phyloP scores from a whole-genome alignment of 2,888 invertebrate species.

The Gnatocerus cornutus region DNA sequence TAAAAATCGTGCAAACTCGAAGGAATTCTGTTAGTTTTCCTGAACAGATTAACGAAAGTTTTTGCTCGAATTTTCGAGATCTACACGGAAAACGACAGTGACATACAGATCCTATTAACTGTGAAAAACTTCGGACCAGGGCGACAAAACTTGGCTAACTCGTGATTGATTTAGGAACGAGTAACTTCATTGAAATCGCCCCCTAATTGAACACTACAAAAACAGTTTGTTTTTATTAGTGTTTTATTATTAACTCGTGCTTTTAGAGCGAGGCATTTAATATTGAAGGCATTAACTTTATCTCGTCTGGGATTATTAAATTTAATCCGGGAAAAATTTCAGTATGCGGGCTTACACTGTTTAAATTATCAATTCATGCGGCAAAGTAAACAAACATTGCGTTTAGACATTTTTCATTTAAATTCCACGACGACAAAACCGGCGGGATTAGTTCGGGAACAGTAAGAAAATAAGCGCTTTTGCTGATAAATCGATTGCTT shows the following conservation, averaged over 20 bases:
- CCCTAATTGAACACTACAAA: not conserved
- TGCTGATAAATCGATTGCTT: constrained; percentile 3
- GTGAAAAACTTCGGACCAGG: constrained; percentile 6
- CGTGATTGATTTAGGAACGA: constrained; percentile 14
- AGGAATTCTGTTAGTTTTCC: constrained; percentile 8
- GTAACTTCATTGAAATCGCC: constrained; percentile 1
- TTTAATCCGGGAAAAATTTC: constrained; percentile 15
- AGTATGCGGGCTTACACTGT: not conserved
- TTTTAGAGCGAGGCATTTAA: constrained; percentile 6
- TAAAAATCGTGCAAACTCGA: not conserved
- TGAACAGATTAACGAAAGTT: constrained; percentile 10
- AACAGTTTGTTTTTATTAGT: not conserved
- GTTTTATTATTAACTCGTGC: not conserved
- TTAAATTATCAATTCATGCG: constrained; percentile 25
- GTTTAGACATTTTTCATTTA: constrained; percentile 26
- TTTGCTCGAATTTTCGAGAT: not conserved
- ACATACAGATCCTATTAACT: constrained; percentile 25
- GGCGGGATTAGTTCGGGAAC: constrained; percentile 12
- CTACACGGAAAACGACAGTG: constrained; percentile 19
- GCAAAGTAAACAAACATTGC: constrained; percentile 19
- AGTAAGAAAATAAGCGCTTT: constrained; percentile 11
- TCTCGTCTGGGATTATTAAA: constrained; percentile 12
- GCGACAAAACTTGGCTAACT: constrained; percentile 14
- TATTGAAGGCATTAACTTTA: constrained; percentile 10
- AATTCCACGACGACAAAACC: constrained; percentile 26